Evolutionary conservation across 2,113 vertebrate genomes (phyloP).

Genomic region (Chloropsis cyanopogon): DNA sequence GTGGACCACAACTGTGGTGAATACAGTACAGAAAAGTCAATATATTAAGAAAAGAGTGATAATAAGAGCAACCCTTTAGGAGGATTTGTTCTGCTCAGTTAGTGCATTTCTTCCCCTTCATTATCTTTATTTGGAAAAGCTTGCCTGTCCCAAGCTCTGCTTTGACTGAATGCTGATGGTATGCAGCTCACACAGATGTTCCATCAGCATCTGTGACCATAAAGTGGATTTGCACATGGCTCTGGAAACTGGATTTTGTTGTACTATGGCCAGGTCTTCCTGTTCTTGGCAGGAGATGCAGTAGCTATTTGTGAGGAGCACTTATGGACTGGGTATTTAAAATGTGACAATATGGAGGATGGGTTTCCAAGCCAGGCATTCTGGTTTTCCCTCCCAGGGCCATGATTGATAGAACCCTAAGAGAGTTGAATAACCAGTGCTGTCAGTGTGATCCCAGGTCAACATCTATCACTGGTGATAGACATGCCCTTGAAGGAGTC

Average conservation of each 20-base stretch:
- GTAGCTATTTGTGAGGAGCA: background rate
- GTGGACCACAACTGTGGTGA: background rate
- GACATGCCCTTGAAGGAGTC: background rate
- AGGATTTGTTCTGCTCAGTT: background rate
- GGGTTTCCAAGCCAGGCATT: background rate
- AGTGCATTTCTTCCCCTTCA: background rate
- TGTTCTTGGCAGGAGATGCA: background rate
- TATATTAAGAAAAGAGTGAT: background rate
- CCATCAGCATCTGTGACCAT: background rate
- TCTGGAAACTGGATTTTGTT: background rate
- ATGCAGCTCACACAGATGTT: background rate
- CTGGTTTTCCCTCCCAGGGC: background rate
- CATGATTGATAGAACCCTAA: background rate
- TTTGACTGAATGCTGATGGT: background rate
- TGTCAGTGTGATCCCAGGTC: accelerated
- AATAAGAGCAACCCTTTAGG: background rate
- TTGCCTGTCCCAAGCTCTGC: background rate
- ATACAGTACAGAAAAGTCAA: background rate
- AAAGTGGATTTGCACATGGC: background rate
- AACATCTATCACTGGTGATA: background rate
- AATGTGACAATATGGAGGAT: background rate
- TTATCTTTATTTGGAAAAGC: background rate
- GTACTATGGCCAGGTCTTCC: background rate
- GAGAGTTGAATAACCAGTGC: background rate
- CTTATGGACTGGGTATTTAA: background rate